These are phyloP conservation scores for Troglohyphantes excavatus DNA, from an alignment of 2,888 invertebrate genomes.

Conservation along the genomic window DNA sequence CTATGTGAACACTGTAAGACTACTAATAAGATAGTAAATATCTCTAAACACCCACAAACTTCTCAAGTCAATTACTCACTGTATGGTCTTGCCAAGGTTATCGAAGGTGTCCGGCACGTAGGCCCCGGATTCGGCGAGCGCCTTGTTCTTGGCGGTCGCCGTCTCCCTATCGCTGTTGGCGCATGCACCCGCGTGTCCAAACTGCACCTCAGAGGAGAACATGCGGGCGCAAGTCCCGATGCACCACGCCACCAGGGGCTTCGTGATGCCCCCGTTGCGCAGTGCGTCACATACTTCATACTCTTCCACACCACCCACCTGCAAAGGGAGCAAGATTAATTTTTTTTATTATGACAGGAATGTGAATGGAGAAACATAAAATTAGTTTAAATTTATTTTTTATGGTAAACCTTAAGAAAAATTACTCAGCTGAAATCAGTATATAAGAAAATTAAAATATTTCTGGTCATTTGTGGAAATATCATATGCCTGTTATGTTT, in stretches of 20 bases:
- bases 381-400: no score
- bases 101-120: conserved; percentile 97
- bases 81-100: conserved; percentile 90
- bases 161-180: conserved; percentile 97
- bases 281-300: conserved; percentile 97
- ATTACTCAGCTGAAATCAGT: no score
- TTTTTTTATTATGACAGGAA: neutral
- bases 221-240: conserved; percentile 93
- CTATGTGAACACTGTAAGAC: no score
- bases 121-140: conserved; percentile 91
- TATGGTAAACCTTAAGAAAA: no score
- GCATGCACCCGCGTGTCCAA: conserved; percentile 99
- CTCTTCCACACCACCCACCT: conserved; percentile 97
- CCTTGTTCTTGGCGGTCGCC: conserved; percentile 94
- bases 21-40: no score
- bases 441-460: no score
- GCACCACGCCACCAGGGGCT: conserved; percentile 99
- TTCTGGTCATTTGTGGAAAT: no score
- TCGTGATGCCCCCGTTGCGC: conserved; percentile 90
- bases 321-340: neutral
- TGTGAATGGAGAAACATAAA: neutral
- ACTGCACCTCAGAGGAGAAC: conserved; percentile 95
- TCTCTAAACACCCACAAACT: no score
- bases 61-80: no score
- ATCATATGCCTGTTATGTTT: no score